Base-by-base conservation (phyloP, 23 tunicate genomes). In the Trididemnum nubilum region DNA sequence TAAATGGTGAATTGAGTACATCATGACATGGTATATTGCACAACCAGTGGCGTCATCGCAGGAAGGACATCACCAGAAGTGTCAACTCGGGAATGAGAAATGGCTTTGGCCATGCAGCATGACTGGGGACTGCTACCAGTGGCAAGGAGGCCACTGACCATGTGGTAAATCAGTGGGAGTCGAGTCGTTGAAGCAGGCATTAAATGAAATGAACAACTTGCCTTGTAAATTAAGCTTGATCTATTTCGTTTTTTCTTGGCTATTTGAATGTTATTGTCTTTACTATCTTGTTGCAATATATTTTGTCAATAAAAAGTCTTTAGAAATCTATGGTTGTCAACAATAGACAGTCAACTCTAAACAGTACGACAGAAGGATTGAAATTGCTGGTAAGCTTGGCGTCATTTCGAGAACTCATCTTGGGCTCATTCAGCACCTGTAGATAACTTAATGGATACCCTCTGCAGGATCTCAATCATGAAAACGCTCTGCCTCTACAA, bases 1-100 rank as follows among this genome's bases (percentile, higher is more conserved):
- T 70, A 19, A 34, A 77, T 30, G 19, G 7, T 4, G 49, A 58
- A 33, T 54, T 76, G 82, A 64, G 77, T 28, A 73, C 88, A 26
- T 85, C 88, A 64, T 85, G 85, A 81, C 85, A 78, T 81, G 78
- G 15, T 18, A 18, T 37, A 4, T 3, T 38, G 74, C 29, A 23
- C n/a, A n/a, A n/a, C 15, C 21, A 70, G 75, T 70, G 36, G n/a
- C 75, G 75, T 70, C 75, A 70, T 12, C 4, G 26, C 12, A 4
- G 75, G 31, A 70, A 70, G 31, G 29, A 18, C n/a, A n/a, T 61
- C 5, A 21, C 67, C 25, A 15, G 25, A 61, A 44, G 54, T 9
- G 15, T 44, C 12, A 15, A 7, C 12, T 15, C 54, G 9, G 54
- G 15, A 7, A 44, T 15, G 54, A 9, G 67, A 12, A 22, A n/a